Conservation (phyloP, 2,888 invertebrate species). For the Troides oblongomaculatus region DNA sequence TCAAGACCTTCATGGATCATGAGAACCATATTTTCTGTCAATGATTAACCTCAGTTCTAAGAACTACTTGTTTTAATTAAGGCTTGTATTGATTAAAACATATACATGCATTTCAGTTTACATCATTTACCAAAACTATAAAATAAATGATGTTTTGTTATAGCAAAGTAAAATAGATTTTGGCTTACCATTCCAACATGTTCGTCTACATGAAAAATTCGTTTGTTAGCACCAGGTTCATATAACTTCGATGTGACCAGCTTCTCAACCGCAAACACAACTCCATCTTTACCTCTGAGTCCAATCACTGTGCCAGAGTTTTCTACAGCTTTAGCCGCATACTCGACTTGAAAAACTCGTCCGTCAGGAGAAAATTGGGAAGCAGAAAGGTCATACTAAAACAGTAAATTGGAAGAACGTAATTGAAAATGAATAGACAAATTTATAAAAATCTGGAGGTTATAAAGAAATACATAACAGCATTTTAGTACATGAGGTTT, state of each 20-base stretch:
- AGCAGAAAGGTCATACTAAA: slow-evolving; percentile 99
- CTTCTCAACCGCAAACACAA: slow-evolving; percentile 99
- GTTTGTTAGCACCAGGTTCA: slow-evolving; percentile 93
- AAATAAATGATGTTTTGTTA: no score
- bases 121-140: no score
- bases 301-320: slow-evolving; percentile 98
- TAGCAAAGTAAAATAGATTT: not conserved
- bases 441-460: not conserved
- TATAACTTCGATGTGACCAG: slow-evolving; percentile 95
- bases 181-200: slow-evolving; percentile 94
- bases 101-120: no score
- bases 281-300: slow-evolving; percentile 95
- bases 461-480: not conserved
- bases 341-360: slow-evolving; percentile 99
- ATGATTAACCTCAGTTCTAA: no score
- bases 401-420: slow-evolving; percentile 39
- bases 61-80: no score
- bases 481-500: not conserved
- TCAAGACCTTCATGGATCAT: no score
- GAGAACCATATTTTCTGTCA: no score
- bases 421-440: slow-evolving; percentile 38
- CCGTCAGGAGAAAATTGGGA: slow-evolving; percentile 99
- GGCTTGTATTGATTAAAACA: no score
- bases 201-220: slow-evolving; percentile 94
- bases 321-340: slow-evolving; percentile 99